Conservation (phyloP, 2,797 vertebrate genomes). For the Cyclura pinguis region DNA sequence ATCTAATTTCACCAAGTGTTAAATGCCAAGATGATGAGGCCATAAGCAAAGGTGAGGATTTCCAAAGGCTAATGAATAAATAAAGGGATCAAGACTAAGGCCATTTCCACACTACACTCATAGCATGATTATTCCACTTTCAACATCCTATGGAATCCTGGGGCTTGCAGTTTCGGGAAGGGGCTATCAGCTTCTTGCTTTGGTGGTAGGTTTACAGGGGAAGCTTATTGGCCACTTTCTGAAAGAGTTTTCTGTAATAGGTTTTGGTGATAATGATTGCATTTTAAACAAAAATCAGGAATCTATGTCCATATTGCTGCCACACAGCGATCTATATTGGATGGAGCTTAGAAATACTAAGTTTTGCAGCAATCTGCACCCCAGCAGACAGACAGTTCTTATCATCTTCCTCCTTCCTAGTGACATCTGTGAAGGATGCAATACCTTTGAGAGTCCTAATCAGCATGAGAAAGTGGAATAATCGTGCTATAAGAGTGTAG, state of each 20-base stretch:
- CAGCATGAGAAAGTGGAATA: background rate
- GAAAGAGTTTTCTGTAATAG: background rate
- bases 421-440: background rate
- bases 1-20: conserved; percentile 4
- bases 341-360: background rate
- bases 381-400: background rate
- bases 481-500: no score
- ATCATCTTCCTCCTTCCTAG: conserved; percentile 8
- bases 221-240: background rate
- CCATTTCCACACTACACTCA: background rate
- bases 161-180: no score
- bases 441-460: background rate
- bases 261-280: background rate
- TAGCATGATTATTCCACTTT: no score
- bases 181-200: no score
- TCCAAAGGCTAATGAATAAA: conserved; percentile 16
- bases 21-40: background rate
- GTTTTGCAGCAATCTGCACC: background rate
- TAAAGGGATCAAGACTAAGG: conserved; percentile 2
- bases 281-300: background rate
- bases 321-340: background rate
- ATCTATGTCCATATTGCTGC: background rate
- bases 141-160: no score
- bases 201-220: background rate
- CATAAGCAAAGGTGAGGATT: conserved; percentile 23